phyloP scores from a whole-genome alignment of 2,888 invertebrate species.

The Erebia epiphron region DNA sequence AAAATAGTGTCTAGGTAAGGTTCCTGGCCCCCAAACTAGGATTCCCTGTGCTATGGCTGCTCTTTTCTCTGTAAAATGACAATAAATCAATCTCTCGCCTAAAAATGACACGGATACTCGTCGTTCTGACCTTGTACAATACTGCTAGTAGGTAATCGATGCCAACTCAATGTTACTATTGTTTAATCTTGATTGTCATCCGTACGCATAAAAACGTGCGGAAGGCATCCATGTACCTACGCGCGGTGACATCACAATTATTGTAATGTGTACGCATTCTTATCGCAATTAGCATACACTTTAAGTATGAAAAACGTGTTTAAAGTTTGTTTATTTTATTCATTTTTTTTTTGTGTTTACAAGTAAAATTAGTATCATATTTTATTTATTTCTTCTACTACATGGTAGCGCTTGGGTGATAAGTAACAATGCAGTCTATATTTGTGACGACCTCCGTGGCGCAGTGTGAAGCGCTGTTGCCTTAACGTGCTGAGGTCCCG shows the following conservation, averaged over 20 bases:
- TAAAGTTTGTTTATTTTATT: conserved; percentile 5
- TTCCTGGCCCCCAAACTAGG: too few relatives aligned
- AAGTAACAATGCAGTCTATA: too few relatives aligned
- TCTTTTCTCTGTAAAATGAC: too few relatives aligned
- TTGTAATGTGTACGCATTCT: conserved; percentile 17
- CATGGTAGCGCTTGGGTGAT: too few relatives aligned
- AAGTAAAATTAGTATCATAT: conserved; percentile 1
- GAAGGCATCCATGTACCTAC: not conserved
- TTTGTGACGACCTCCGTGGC: too few relatives aligned
- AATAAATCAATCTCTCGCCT: not conserved
- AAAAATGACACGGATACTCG: not conserved
- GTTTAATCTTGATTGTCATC: conserved; percentile 3
- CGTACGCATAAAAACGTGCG: conserved; percentile 1
- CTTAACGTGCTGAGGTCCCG: too few relatives aligned
- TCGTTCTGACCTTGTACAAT: not conserved
- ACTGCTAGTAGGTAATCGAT: not conserved
- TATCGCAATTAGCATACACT: conserved; percentile 21
- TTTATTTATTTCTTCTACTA: not conserved
- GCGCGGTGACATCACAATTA: conserved; percentile 16
- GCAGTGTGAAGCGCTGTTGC: too few relatives aligned
- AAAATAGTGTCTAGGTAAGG: too few relatives aligned
- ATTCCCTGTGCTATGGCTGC: too few relatives aligned
- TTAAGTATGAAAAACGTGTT: conserved; percentile 10
- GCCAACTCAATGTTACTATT: conserved; percentile 2
- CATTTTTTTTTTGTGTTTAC: conserved; percentile 5